These are phyloP conservation scores for Mactra quadrangularis DNA, from an alignment of 1,140 invertebrate genomes.

Conservation along the genomic window DNA sequence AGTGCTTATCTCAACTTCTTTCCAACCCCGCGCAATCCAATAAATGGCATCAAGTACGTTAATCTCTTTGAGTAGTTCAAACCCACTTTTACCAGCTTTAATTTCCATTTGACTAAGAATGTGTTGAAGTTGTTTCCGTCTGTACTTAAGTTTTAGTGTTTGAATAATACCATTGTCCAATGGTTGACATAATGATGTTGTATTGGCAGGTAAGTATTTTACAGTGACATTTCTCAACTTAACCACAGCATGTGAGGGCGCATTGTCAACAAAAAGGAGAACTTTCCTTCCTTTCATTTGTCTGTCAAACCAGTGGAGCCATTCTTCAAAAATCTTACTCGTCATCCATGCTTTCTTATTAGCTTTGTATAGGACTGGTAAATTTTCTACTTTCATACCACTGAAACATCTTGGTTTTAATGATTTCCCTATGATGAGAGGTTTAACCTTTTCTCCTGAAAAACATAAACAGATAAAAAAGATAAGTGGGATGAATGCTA, in stretches of 20 bases:
- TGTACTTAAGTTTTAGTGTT: conserved; percentile 34
- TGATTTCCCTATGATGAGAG: conserved; percentile 31
- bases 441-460: conserved; percentile 26
- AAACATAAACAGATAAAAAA: neutral
- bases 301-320: conserved; percentile 64
- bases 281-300: conserved; percentile 65
- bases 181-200: conserved; percentile 21
- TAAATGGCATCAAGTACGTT: too few species aligned
- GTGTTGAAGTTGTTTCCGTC: conserved; percentile 9
- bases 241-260: conserved; percentile 59
- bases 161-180: conserved; percentile 48
- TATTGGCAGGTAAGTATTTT: conserved; percentile 82
- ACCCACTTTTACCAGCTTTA: too few species aligned
- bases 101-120: too few species aligned
- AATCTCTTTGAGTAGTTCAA: too few species aligned
- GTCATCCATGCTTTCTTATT: conserved; percentile 85
- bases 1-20: too few species aligned
- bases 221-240: conserved; percentile 78
- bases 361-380: conserved; percentile 17
- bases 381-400: neutral
- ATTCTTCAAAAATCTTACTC: conserved; percentile 71
- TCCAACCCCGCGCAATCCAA: too few species aligned
- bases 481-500: neutral
- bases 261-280: conserved; percentile 70
- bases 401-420: conserved; percentile 36